Evolutionary conservation across 2,888 invertebrate genomes (phyloP), one percentile per base, ranked within the genome.

Genomic region (Mythimna impura): DNA sequence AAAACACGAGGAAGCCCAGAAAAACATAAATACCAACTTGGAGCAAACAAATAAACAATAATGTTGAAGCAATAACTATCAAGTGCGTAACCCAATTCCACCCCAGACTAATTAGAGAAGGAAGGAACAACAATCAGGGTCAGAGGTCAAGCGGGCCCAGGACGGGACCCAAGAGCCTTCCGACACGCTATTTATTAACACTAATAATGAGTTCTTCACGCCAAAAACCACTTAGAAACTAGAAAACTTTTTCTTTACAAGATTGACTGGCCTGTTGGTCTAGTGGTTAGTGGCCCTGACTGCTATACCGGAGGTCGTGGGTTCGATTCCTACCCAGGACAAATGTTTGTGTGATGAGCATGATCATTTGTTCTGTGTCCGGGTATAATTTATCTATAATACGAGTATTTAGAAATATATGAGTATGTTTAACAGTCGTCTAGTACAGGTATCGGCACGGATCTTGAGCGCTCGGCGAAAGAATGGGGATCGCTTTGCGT

Each of bases 41-140:
- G 20, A 63, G 34, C 10, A 22, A 60, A 66, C 55, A 61, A 73
- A 80, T 65, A 80, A 77, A 70, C 52, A 73, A 43, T 73, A 67
- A 43, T 58, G 70, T 62, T 43, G 47, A 66, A 68, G 61, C 36
- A 55, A 63, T 54, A 78, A 60, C 61, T 43, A 47, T 57, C 22
- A 65, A 71, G 78, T n/a, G 30, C 43, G 34, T 57, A 64, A 71
- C 61, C 74, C 50, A 61, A 75, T 58, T 66, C 68, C 40, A 25
- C 25, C 14, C 43, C 30, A 25, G 36, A 73, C 62, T 81, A 78
- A 78, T 81, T 80, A 78, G 68, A 60, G 36, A 81, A 77, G 65
- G 70, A 71, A 63, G 74, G 68, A 71, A 73, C 66, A 69, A 67
- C 70, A 72, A 70, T 69, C 60, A 67, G 58, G 67, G 57, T 65